Percentiles rank a stretch among this genome's conserved stretches.
These are phyloP conservation scores for Bimastos eiseni DNA, from an alignment of 2,888 invertebrate genomes.

Conservation along the genomic window DNA sequence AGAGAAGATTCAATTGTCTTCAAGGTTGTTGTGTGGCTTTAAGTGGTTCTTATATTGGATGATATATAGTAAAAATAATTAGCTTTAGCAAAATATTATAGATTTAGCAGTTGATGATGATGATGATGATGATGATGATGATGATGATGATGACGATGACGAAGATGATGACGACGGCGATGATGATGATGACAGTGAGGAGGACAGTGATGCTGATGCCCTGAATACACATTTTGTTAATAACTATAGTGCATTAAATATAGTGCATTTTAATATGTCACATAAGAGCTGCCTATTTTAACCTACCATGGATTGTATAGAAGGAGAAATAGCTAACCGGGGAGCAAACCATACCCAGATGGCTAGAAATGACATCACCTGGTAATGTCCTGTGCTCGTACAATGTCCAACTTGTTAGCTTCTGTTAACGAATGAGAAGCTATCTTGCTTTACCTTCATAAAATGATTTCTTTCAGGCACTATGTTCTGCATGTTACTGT, in stretches of 20 bases:
- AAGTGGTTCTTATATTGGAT: not conserved
- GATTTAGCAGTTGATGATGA: not conserved
- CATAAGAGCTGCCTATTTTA: not conserved
- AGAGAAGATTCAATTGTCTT: constrained; percentile 3
- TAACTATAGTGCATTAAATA: too few relatives aligned
- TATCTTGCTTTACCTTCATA: not conserved
- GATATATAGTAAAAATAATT: not conserved
- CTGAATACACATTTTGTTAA: not conserved
- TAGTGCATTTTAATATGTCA: not conserved
- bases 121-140: not conserved
- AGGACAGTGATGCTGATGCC: not conserved
- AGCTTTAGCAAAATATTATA: too few relatives aligned
- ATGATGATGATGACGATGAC: not conserved
- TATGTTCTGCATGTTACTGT: not conserved
- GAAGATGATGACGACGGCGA: too few relatives aligned
- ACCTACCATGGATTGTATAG: too few relatives aligned
- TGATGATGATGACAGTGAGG: too few relatives aligned
- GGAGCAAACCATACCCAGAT: not conserved
- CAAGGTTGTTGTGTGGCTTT: not conserved
- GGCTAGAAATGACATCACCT: not conserved
- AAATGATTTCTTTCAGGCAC: not conserved
- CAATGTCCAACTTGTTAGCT: not conserved
- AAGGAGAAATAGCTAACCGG: not conserved
- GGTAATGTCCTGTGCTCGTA: not conserved
- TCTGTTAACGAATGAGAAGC: not conserved